Evolutionary conservation across 2,888 invertebrate genomes (phyloP).

Genomic region (Dolichomitus sp.): DNA sequence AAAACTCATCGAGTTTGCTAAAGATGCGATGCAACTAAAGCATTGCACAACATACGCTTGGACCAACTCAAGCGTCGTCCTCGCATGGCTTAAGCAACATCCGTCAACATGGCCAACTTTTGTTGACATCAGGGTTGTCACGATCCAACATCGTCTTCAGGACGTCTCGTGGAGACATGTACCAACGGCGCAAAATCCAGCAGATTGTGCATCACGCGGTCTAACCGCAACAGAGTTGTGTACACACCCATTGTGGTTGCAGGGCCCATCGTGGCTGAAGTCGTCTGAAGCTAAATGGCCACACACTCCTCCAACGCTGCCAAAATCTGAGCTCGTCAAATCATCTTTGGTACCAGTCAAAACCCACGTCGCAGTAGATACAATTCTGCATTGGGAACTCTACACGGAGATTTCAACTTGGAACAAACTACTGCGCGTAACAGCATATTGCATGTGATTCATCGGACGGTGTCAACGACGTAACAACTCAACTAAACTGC

Average conservation of each 20-base stretch:
- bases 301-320: neutral
- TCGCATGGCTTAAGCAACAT: slow-evolving; percentile 64
- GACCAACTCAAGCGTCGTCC: slow-evolving; percentile 65
- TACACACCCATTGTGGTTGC: slow-evolving; percentile 69
- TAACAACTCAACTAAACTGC: neutral
- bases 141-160: slow-evolving; percentile 35
- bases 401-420: no score
- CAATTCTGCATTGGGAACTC: neutral
- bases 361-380: slow-evolving; percentile 3
- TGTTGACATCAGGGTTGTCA: slow-evolving; percentile 55
- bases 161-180: slow-evolving; percentile 66
- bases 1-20: slow-evolving; percentile 26
- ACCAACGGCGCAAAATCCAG: slow-evolving; percentile 68
- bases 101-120: slow-evolving; percentile 59
- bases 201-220: slow-evolving; percentile 72
- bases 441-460: slow-evolving; percentile 22
- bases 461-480: slow-evolving; percentile 5
- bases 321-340: neutral
- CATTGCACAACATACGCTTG: slow-evolving; percentile 59
- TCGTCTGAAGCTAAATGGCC: slow-evolving; percentile 32
- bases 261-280: slow-evolving; percentile 62
- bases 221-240: slow-evolving; percentile 57
- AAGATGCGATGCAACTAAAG: slow-evolving; percentile 5
- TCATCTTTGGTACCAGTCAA: neutral
- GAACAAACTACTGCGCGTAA: no score